Conservation (phyloP, 2,113 vertebrate species). For the Numida meleagris region DNA sequence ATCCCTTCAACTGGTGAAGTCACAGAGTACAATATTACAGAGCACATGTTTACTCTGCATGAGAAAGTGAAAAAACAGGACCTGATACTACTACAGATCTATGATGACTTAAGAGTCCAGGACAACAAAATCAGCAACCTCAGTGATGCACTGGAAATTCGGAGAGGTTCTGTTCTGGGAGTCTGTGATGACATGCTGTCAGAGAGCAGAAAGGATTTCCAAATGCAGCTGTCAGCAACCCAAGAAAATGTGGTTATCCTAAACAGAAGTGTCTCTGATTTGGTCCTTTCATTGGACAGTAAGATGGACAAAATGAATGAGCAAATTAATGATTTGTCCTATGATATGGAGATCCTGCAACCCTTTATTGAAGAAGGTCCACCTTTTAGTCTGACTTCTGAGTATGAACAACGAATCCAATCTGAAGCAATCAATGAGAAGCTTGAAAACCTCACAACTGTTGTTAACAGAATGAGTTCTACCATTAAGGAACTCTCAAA, state of each 20-base stretch:
- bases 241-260: slow-evolving; percentile 67
- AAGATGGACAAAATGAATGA: slow-evolving; percentile 81
- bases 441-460: slow-evolving; percentile 68
- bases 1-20: not conserved
- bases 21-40: slow-evolving; percentile 48
- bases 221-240: slow-evolving; percentile 66
- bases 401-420: slow-evolving; percentile 66
- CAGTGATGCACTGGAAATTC: slow-evolving; percentile 63
- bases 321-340: slow-evolving; percentile 80
- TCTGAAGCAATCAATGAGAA: slow-evolving; percentile 37
- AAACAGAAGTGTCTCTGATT: slow-evolving; percentile 77
- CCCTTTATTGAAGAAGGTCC: slow-evolving; percentile 77
- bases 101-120: slow-evolving; percentile 74
- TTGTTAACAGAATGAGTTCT: slow-evolving; percentile 62
- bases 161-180: slow-evolving; percentile 61
- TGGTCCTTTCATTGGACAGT: slow-evolving; percentile 72
- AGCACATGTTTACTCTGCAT: slow-evolving; percentile 60
- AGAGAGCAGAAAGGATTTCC: slow-evolving; percentile 71
- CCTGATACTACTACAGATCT: slow-evolving; percentile 73
- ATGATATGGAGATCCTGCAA: slow-evolving; percentile 84
- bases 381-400: slow-evolving; percentile 55
- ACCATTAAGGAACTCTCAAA: slow-evolving; percentile 65
- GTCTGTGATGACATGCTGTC: slow-evolving; percentile 74
- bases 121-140: slow-evolving; percentile 79
- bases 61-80: slow-evolving; percentile 76